Base-by-base conservation (phyloP, 2,888 invertebrate species). In the Hypolimnas misippus region DNA sequence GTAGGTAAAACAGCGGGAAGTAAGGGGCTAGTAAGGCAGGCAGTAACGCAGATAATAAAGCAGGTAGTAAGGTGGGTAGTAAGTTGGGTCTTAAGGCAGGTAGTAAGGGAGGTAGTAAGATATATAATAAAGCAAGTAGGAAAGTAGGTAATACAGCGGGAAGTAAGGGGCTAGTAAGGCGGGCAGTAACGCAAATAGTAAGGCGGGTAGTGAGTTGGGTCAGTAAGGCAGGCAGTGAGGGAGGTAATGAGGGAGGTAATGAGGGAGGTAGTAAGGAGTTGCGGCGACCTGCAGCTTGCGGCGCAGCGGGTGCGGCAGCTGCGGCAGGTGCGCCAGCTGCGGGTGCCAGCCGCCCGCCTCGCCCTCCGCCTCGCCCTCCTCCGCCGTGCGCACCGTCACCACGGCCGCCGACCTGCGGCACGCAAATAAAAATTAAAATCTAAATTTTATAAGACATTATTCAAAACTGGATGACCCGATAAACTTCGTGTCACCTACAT, bases 261-360 rank as follows among this genome's bases (percentile, higher is more conserved):
- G 25, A 3, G 2, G 25, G 8, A 12, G 12, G 3, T 16, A 40
- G 14, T 7, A 7, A 5, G 16, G 40, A 4, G 12, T 46, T 12
- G 40, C 0, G 33, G 52, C 10, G 65, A 84, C 87, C 87, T 84
- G 83, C 71, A 81, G 73, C 33, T 82, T 72, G 62, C 83, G 75
- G 2, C 83, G 81, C 72, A 90, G 81, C 68, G 93, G 92, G 75
- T 93, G 93, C 70, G 93, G 92, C 76, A 93, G 76, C 77, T 93
- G 93, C 65, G 93, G 93, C 78, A 94, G 83, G 78, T 93, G 93
- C 66, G 94, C 93, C 63, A 93, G 84, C 83, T 94, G 93, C 71
- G 94, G 93, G 82, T 94, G 94, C 74, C 93, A 89, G 56, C 93
- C 90, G 66, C 83, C 82, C 25, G 51, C 63, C 67, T 65, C 67